phyloP scores from a whole-genome alignment of 92 coral and sea anemone species.

The Palythoa heliodiscus region DNA sequence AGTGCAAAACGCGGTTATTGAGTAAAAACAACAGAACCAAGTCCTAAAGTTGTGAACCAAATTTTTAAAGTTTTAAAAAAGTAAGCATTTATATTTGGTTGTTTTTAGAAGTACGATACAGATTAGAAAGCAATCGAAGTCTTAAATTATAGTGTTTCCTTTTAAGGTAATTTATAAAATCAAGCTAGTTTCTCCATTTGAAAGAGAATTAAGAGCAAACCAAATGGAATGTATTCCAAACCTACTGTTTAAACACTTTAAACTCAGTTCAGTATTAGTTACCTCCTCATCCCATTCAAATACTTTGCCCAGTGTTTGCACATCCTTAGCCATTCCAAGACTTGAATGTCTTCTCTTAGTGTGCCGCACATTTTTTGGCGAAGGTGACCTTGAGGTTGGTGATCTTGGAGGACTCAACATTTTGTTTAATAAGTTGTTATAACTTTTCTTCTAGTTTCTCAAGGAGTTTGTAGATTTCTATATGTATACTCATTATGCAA shows the following conservation, averaged over 20 bases:
- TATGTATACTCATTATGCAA: not conserved
- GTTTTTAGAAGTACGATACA: too few species aligned
- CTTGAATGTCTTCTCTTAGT: slow-evolving; percentile 16
- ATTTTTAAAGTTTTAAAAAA: too few species aligned
- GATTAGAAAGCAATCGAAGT: too few species aligned
- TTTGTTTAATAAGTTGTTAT: not conserved
- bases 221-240: too few species aligned
- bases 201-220: too few species aligned
- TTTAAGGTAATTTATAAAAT: not conserved
- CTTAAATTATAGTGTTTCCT: not conserved
- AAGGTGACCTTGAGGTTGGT: slow-evolving; percentile 5
- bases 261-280: not conserved
- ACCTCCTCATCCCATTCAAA: slow-evolving; percentile 40
- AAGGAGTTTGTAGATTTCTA: not conserved
- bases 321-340: slow-evolving; percentile 32
- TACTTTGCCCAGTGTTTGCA: not conserved
- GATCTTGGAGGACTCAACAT: slow-evolving; percentile 25
- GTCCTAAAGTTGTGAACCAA: too few species aligned
- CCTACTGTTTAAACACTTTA: not conserved
- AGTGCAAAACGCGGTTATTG: too few species aligned
- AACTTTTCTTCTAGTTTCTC: not conserved
- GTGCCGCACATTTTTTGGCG: slow-evolving; percentile 10
- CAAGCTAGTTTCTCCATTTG: not conserved
- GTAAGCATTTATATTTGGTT: too few species aligned
- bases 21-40: too few species aligned